Evolutionary conservation across 1,140 invertebrate genomes (phyloP).

Genomic region (Tachypleus tridentatus): DNA sequence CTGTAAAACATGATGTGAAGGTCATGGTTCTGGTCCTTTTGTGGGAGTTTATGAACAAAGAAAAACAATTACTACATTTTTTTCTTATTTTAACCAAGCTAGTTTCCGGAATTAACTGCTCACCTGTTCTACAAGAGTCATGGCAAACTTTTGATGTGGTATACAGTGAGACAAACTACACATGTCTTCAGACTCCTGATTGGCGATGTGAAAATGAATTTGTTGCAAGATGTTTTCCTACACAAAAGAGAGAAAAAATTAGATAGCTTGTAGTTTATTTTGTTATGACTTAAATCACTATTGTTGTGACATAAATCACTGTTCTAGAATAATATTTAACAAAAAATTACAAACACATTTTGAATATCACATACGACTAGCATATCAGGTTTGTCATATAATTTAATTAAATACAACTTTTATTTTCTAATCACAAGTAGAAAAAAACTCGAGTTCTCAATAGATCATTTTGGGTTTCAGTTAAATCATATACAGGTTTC

Average conservation of each 20-base stretch:
- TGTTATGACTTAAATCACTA: neutral
- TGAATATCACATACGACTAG: no score
- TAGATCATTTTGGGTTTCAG: neutral
- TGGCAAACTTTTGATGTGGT: conserved; percentile 87
- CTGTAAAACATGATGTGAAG: no score
- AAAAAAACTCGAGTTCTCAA: no score
- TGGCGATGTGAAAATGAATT: conserved; percentile 83
- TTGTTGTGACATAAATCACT: no score
- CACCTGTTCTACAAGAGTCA: conserved; percentile 82
- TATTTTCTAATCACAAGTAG: neutral
- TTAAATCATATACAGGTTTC: neutral
- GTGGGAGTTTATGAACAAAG: neutral
- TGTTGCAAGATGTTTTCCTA: conserved; percentile 80
- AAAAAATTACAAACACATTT: neutral
- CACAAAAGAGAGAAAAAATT: conserved; percentile 28
- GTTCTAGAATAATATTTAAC: neutral
- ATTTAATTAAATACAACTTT: conserved; percentile 1
- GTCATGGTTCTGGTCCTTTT: conserved; percentile 1
- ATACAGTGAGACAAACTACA: conserved; percentile 82
- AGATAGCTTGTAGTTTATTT: neutral
- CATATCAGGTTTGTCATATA: no score
- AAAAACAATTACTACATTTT: no score
- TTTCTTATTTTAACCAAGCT: no score
- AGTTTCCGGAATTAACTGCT: neutral
- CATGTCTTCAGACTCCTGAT: conserved; percentile 61